These are phyloP conservation scores for Troilus luridus DNA, from an alignment of 2,888 invertebrate species.

Conservation along the genomic window DNA sequence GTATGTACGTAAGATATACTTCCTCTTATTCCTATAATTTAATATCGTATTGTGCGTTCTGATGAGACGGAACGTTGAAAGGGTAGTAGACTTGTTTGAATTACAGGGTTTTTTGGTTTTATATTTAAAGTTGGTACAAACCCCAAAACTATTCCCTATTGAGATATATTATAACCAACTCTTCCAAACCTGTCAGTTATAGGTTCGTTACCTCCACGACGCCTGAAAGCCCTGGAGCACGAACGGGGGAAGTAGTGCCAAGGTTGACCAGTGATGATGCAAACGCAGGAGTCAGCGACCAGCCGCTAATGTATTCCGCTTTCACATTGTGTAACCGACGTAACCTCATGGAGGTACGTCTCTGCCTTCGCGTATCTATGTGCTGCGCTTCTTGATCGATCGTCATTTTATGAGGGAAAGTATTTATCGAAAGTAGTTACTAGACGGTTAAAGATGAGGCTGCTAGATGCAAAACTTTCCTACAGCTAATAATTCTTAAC, in stretches of 20 bases:
- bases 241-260: slow-evolving; percentile 34
- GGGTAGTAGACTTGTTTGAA: too few species aligned
- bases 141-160: too few species aligned
- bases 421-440: not conserved
- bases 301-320: slow-evolving; percentile 37
- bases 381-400: not conserved
- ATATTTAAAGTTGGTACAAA: too few species aligned
- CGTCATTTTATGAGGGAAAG: not conserved
- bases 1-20: too few species aligned
- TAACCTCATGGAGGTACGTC: not conserved
- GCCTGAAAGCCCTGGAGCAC: not conserved
- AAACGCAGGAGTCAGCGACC: slow-evolving; percentile 4
- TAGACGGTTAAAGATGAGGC: not conserved
- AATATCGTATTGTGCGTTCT: too few species aligned
- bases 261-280: slow-evolving; percentile 41
- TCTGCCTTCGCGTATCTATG: not conserved
- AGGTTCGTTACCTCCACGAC: not conserved
- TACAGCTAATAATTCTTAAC: not conserved
- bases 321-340: slow-evolving; percentile 39
- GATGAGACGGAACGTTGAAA: too few species aligned
- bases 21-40: too few species aligned
- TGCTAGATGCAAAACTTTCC: not conserved
- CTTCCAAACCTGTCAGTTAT: not conserved
- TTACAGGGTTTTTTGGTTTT: too few species aligned
- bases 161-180: not conserved